A percentile compares a stretch with the other conserved stretches of the same genome.
phyloP scores from a whole-genome alignment of 2,797 vertebrate species.

The Enteromius radiatus region DNA sequence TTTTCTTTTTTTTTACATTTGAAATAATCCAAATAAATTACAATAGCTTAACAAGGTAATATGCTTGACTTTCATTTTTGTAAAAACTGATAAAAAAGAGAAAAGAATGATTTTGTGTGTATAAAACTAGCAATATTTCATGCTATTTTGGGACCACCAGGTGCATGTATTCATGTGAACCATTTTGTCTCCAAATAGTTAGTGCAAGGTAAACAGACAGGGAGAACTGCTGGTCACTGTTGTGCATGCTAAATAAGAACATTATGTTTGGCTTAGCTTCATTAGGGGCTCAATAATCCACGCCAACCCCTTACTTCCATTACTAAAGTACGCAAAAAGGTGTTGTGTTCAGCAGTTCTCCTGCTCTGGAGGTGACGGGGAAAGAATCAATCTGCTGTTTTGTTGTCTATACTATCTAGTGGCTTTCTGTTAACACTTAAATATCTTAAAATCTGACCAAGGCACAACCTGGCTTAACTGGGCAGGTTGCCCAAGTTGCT shows the following conservation, averaged over 20 bases:
- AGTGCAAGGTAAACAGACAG: not conserved
- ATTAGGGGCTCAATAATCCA: not conserved
- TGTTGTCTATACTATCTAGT: not conserved
- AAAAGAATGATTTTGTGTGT: not conserved
- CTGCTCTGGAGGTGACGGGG: not conserved
- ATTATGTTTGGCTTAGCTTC: slow-evolving; percentile 1
- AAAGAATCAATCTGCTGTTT: not conserved
- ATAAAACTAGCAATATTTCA: not conserved
- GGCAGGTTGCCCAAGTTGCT: not conserved
- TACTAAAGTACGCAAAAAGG: not conserved
- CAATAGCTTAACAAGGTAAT: not conserved
- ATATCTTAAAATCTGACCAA: not conserved
- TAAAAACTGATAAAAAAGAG: not conserved
- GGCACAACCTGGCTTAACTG: not conserved
- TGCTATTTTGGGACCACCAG: not conserved
- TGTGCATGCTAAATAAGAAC: slow-evolving; percentile 3
- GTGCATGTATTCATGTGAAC: not conserved
- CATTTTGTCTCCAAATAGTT: not conserved
- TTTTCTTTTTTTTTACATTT: not conserved
- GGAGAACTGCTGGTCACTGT: slow-evolving; percentile 4
- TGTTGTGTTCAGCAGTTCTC: not conserved
- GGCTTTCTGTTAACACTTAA: not conserved
- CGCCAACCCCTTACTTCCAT: not conserved
- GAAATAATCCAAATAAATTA: not conserved
- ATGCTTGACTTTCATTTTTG: too few species aligned